phyloP scores from a whole-genome alignment of 1,140 invertebrate genomes.

The Telenomus remus region DNA sequence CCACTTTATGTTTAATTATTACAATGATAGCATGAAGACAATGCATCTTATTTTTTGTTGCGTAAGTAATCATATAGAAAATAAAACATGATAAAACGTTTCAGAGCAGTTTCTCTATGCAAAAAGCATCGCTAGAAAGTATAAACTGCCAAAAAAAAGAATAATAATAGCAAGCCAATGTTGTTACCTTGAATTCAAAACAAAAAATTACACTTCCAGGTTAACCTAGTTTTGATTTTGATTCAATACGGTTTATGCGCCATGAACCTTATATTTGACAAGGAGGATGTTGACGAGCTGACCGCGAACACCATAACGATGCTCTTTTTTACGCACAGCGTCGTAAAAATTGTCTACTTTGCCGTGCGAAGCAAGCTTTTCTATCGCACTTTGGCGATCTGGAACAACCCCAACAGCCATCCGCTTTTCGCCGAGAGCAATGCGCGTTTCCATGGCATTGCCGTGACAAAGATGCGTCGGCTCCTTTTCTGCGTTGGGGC shows the following conservation, averaged over 20 bases:
- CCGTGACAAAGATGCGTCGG: conserved; percentile 85
- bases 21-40: conserved; percentile 74
- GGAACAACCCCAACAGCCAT: conserved; percentile 88
- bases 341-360: conserved; percentile 85
- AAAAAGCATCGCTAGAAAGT: no score
- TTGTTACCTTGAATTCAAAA: no score
- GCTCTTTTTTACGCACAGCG: conserved; percentile 85
- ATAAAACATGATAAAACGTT: no score
- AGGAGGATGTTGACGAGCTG: conserved; percentile 86
- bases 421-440: conserved; percentile 89
- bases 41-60: conserved; percentile 68
- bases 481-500: conserved; percentile 81
- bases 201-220: conserved; percentile 53
- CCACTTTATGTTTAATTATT: conserved; percentile 87
- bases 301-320: conserved; percentile 88
- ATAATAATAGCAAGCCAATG: no score
- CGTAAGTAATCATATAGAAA: conserved; percentile 62
- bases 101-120: no score
- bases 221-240: conserved; percentile 80
- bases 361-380: conserved; percentile 83
- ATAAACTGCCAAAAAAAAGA: no score
- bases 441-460: conserved; percentile 82
- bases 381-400: conserved; percentile 84
- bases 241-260: conserved; percentile 80
- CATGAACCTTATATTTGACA: conserved; percentile 81